These are phyloP conservation scores for Eublepharis macularius DNA, from an alignment of 2,113 vertebrate genomes.

Conservation along the genomic window DNA sequence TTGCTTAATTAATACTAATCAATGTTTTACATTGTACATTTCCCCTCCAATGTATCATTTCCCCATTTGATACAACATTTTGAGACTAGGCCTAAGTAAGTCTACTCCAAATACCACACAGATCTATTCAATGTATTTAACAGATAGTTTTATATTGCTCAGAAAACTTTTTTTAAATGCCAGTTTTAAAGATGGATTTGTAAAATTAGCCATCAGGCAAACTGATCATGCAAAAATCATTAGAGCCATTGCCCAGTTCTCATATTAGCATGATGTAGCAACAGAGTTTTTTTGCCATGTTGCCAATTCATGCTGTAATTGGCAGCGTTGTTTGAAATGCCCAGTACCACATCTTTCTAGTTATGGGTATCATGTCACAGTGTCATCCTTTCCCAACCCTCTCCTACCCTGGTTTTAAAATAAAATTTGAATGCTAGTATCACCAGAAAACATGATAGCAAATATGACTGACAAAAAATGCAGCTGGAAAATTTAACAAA, in stretches of 20 bases:
- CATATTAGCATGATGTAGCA: not conserved
- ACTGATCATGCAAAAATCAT: not conserved
- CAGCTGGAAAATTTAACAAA: not conserved
- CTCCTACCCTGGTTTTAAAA: not conserved
- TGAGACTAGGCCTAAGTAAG: too few relatives aligned
- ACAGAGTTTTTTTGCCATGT: conserved; percentile 3
- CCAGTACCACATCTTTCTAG: not conserved
- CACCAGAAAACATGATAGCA: not conserved
- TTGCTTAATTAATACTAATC: not conserved
- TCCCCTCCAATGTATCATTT: too few relatives aligned
- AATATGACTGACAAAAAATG: not conserved
- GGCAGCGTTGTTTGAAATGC: not conserved
- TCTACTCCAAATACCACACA: too few relatives aligned
- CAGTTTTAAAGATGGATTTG: not conserved
- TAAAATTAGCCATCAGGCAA: not conserved
- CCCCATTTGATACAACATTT: not conserved
- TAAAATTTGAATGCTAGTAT: not conserved
- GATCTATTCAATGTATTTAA: too few relatives aligned
- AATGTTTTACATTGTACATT: not conserved
- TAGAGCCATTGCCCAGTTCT: not conserved
- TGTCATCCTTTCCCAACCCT: not conserved
- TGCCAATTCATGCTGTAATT: not conserved
- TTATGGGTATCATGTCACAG: not conserved
- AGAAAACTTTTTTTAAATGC: not conserved
- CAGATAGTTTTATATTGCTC: not conserved